Evolutionary conservation across 2,797 vertebrate species (phyloP).

Genomic region (Lycodopsis pacificus): DNA sequence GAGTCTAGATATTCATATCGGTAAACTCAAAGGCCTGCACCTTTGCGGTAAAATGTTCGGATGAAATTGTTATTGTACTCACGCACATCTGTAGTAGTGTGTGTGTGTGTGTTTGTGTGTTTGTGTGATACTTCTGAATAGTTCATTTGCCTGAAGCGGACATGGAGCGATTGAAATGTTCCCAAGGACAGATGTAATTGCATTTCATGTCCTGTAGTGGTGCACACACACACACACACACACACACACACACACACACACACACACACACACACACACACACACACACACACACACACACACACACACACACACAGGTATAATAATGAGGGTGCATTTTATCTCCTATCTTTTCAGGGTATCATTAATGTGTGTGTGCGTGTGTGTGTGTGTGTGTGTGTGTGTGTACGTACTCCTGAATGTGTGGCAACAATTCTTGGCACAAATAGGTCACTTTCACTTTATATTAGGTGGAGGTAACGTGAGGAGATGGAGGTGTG

Average conservation of each 20-base stretch:
- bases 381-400: conserved; percentile 27
- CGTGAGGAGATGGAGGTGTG: conserved; percentile 15
- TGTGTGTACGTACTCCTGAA: conserved; percentile 3
- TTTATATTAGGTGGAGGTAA: conserved; percentile 55
- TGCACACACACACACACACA: conserved; percentile 23
- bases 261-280: conserved; percentile 29
- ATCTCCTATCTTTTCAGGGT: conserved; percentile 32
- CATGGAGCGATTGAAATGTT: conserved; percentile 58
- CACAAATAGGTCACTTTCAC: conserved; percentile 71
- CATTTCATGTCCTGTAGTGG: conserved; percentile 62
- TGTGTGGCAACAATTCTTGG: conserved; percentile 34
- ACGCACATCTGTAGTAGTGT: background rate
- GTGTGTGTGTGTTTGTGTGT: conserved; percentile 16
- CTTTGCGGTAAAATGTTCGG: conserved; percentile 2
- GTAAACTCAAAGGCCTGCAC: background rate
- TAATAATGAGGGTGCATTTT: conserved; percentile 36
- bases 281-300: conserved; percentile 31
- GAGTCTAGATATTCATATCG: background rate
- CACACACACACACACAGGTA: conserved; percentile 28
- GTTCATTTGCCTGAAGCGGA: conserved; percentile 61
- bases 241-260: conserved; percentile 27
- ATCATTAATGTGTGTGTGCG: conserved; percentile 40
- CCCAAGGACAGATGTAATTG: conserved; percentile 76
- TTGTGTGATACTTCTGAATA: conserved; percentile 52
- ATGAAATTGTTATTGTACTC: conserved; percentile 19